A percentile compares a stretch with the other conserved stretches of the same genome.
These are phyloP conservation scores for Platysteira castanea DNA, from an alignment of 2,113 vertebrate species.

Conservation along the genomic window DNA sequence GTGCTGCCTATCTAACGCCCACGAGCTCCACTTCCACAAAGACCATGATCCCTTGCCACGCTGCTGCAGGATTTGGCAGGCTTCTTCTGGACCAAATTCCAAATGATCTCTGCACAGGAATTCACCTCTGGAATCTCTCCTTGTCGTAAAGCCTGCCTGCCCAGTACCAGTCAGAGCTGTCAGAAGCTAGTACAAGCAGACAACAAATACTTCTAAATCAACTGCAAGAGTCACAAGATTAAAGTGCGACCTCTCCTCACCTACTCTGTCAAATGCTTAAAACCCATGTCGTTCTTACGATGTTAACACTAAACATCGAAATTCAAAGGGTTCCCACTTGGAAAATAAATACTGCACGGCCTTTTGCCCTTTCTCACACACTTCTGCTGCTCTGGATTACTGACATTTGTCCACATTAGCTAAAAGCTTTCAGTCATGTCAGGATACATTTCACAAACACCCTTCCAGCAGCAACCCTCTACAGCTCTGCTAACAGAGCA, in stretches of 20 bases:
- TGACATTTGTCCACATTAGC: neutral
- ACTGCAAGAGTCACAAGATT: neutral
- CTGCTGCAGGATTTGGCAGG: neutral
- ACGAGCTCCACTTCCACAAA: neutral
- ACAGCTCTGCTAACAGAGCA: neutral
- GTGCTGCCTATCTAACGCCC: neutral
- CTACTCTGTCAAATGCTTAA: neutral
- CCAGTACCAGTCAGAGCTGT: neutral
- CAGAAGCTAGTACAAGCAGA: neutral
- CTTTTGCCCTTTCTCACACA: neutral
- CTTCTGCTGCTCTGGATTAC: neutral
- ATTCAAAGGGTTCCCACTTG: neutral
- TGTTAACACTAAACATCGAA: neutral
- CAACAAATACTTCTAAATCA: neutral
- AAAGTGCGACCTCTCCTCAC: neutral
- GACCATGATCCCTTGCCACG: rapidly evolving
- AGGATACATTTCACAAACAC: neutral
- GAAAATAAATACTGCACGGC: neutral
- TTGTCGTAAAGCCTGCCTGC: neutral
- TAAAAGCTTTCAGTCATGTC: neutral
- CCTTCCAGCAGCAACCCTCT: neutral
- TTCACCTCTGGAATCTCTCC: neutral
- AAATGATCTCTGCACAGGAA: neutral
- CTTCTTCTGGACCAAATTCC: neutral
- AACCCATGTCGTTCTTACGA: rapidly evolving